A percentile compares a stretch with the other conserved stretches of the same genome.
Conservation (phyloP, 2,888 invertebrate species). For the Tetragonisca angustula region DNA sequence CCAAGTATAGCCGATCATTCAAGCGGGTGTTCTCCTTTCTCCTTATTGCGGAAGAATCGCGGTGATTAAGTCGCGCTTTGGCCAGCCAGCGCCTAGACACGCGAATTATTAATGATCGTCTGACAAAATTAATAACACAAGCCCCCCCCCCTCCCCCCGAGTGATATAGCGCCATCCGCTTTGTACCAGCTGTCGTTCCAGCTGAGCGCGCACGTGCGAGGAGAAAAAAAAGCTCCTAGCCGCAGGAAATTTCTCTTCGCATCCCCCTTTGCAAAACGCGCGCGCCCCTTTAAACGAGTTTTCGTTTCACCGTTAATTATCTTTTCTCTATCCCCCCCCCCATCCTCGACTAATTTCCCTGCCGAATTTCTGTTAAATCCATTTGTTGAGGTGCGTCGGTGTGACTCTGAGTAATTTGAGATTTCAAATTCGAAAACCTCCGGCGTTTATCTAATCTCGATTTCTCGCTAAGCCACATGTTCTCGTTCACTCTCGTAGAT, state of each 20-base stretch:
- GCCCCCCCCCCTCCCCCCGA: neutral
- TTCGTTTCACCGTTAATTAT: conserved; percentile 15
- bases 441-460: neutral
- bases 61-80: conserved; percentile 42
- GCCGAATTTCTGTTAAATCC: neutral
- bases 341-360: neutral
- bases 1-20: conserved; percentile 27
- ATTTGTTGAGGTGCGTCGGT: neutral
- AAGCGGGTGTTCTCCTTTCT: neutral
- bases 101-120: conserved; percentile 74
- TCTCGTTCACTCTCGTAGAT: neutral
- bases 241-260: conserved; percentile 26
- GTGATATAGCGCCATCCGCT: conserved; percentile 25
- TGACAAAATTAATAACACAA: conserved; percentile 69
- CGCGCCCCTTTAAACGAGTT: neutral
- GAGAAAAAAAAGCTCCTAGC: conserved; percentile 3
- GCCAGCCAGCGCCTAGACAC: conserved; percentile 13
- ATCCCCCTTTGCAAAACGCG: neutral
- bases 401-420: no score
- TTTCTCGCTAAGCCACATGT: no score
- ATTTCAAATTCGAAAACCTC: neutral
- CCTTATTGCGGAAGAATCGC: conserved; percentile 35
- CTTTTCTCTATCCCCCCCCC: no score
- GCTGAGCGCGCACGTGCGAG: no score
- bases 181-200: conserved; percentile 35